Evolutionary conservation across 2,113 vertebrate species (phyloP), one percentile per base, ranked within the genome.

Genomic region (Puntigrus tetrazona): DNA sequence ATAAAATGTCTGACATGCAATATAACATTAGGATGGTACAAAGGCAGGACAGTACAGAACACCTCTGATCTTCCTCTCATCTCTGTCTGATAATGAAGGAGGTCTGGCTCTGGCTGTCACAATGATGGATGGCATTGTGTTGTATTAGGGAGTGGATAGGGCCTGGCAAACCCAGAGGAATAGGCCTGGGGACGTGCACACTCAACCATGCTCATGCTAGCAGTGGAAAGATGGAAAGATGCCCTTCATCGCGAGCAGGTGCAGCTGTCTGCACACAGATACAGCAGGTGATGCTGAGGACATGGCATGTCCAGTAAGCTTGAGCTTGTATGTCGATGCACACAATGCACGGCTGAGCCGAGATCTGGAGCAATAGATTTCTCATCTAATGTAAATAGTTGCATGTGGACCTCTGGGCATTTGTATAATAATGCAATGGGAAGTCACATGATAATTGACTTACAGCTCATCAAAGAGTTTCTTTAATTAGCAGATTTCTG

Each of bases 381-480:
- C 18, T 63, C 10, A 11, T 70, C 45, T 63, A 20, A 65, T 31
- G 59, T 63, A 67, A 81, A 81, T 45, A 78, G 47, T 81, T n/a
- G 7, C 29, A 81, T 16, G 31, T 34, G 45, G 22, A 50, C 38
- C 79, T 25, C 29, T 36, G 61, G 59, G 59, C 25, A 81, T 67
- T 22, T 45, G 7, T 50, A 67, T 81, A 27, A 14, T 47, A 67
- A 67, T 50, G 61, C 59, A 67, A 43, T 34, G 45, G 45, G 10
- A 70, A 81, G 63, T 81, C 65, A 81, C 22, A 63, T 69, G 79
- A 81, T 81, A 50, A 81, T 81, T 36, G 63, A 81, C 65, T 31
- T 81, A 70, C 16, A 27, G 65, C 45, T 70, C 61, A 52, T 81
- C 65, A 81, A 81, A 67, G 78, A 50, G 61, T 50, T 69, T 70